Conservation (phyloP, 2,113 vertebrate genomes). For the Campylomormyrus numenius region DNA sequence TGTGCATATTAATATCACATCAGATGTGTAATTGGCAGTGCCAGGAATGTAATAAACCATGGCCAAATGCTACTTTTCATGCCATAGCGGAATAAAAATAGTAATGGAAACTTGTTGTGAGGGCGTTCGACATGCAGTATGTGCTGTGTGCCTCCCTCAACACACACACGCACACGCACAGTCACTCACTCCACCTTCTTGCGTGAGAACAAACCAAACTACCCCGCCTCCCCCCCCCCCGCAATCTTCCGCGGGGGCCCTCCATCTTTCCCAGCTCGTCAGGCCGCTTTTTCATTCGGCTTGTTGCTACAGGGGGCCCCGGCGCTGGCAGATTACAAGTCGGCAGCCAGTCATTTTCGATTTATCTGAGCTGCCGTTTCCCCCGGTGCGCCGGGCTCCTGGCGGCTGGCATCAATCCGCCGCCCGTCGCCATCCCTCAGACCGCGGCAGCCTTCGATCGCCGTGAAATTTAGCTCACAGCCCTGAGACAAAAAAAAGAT, state of each 20-base stretch:
- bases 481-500: constrained; percentile 70
- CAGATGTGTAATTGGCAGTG: constrained; percentile 41
- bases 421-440: constrained; percentile 65
- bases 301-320: constrained; percentile 67
- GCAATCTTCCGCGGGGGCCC: constrained; percentile 56
- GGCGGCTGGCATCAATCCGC: constrained; percentile 62
- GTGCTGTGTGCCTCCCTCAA: constrained; percentile 30
- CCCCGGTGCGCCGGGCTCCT: constrained; percentile 59
- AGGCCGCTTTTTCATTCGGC: constrained; percentile 62
- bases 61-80: constrained; percentile 48
- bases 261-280: constrained; percentile 66
- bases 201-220: constrained; percentile 33
- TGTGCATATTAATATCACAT: constrained; percentile 34
- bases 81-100: constrained; percentile 44
- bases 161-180: constrained; percentile 9
- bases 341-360: constrained; percentile 76
- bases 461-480: constrained; percentile 73
- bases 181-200: constrained; percentile 24
- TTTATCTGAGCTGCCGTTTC: constrained; percentile 68
- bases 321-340: constrained; percentile 72
- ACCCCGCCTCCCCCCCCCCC: background rate
- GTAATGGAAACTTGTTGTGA: constrained; percentile 39
- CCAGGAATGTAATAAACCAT: constrained; percentile 31
- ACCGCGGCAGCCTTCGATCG: constrained; percentile 66
- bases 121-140: constrained; percentile 24